Base-by-base conservation (phyloP, 2,888 invertebrate species). In the Stratiomys singularior region DNA sequence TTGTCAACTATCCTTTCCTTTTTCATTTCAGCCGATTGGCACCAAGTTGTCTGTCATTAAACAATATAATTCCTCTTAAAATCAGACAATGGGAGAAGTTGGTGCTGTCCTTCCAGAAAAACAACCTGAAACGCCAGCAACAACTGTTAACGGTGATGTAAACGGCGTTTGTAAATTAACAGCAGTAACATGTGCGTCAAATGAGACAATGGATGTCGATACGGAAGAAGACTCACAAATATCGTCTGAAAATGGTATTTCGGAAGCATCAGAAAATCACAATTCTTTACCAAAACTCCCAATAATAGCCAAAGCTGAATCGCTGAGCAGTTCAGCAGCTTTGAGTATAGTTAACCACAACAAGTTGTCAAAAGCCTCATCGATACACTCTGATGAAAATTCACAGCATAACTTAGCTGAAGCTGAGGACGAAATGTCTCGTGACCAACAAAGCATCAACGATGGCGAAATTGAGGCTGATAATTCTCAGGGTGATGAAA, bases 171-270 rank as follows among this genome's bases (percentile, higher is more conserved):
- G 83, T 21, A 80, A 71, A 78, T 18, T 52, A 63, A 60, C 56
- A 60, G 81, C 25, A 13, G 81, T 13, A 15, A 25, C 9, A 13
- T n/a, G 25, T 5, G 3, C 66, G 1, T 80, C 80, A 67, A 81
- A 79, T 25, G 84, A 82, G 66, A 76, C 76, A 79, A 80, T 81
- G 82, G 83, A 82, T 30, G 82, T 79, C 71, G 81, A 81, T 69
- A 79, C 77, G 15, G 77, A 82, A 58, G 85, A 84, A 60, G 85
- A 86, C 79, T 86, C 87, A 78, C 85, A 86, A 82, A 84, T 85
- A 83, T 85, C 84, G 77, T 83, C 84, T 77, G 85, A 84, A 77
- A 84, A 84, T 79, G 82, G 82, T 28, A 52, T 71, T 5, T 77
- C 78, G 27, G 76, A 81, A 27, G 58, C 18, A 27, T 78, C 78